A percentile compares a stretch with the other conserved stretches of the same genome.
Evolutionary conservation across 2,113 vertebrate species (phyloP).

Genomic region (Otolemur garnettii): DNA sequence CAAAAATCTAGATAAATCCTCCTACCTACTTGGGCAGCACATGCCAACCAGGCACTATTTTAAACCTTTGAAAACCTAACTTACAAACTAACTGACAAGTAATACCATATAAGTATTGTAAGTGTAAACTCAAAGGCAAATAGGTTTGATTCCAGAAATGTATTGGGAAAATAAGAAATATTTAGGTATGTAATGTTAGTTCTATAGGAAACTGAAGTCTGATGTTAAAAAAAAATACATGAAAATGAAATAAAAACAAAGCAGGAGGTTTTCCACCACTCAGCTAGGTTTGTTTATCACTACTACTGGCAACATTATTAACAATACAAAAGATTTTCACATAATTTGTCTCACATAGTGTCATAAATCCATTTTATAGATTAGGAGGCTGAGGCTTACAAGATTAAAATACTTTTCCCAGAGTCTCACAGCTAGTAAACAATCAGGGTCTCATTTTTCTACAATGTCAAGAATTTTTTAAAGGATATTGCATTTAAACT

Average conservation of each 20-base stretch:
- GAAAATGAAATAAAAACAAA: conserved; percentile 59
- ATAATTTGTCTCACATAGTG: not conserved
- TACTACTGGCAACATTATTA: not conserved
- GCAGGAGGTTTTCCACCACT: not conserved
- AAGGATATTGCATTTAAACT: conserved; percentile 17
- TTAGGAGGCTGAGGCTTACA: conserved; percentile 21
- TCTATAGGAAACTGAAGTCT: conserved; percentile 47
- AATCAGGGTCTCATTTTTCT: conserved; percentile 1
- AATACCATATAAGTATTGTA: not conserved
- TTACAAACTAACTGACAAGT: conserved; percentile 32
- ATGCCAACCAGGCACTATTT: conserved; percentile 18
- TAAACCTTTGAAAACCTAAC: conserved; percentile 27
- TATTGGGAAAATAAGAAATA: not conserved
- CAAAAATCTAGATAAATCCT: conserved; percentile 31
- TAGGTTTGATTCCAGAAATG: conserved; percentile 27
- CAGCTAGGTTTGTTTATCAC: not conserved
- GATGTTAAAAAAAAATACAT: not conserved
- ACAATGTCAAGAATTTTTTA: not conserved
- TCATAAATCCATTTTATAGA: conserved; percentile 21
- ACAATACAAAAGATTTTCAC: conserved; percentile 38
- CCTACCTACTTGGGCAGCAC: not conserved
- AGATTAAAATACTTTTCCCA: not conserved
- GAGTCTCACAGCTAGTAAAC: not conserved
- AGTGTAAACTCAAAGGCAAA: conserved; percentile 1
- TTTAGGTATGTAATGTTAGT: not conserved